Evolutionary conservation across 2,888 invertebrate species (phyloP).

Genomic region (Ptychoptera albimana): DNA sequence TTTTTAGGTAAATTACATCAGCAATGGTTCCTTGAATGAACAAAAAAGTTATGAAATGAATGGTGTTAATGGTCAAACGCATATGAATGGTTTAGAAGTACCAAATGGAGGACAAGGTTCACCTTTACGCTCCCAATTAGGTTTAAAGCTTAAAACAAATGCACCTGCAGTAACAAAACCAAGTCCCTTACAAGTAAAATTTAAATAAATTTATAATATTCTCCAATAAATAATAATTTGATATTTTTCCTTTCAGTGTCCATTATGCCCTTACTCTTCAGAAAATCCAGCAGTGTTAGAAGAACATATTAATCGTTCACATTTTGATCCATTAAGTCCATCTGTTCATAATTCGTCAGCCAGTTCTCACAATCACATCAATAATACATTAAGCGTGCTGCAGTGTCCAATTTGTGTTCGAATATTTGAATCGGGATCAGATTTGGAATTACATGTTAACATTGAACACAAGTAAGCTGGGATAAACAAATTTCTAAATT

Average conservation of each 20-base stretch:
- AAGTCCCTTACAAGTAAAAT: constrained; percentile 8
- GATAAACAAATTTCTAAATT: constrained; percentile 38
- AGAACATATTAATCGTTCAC: constrained; percentile 70
- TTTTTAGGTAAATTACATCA: neutral
- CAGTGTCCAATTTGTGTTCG: constrained; percentile 67
- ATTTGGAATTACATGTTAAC: constrained; percentile 72
- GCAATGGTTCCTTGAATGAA: constrained; percentile 12
- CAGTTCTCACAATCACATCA: constrained; percentile 27
- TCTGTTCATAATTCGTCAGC: constrained; percentile 25
- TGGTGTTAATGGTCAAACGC: constrained; percentile 7
- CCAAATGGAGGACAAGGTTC: constrained; percentile 46
- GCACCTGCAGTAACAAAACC: constrained; percentile 25
- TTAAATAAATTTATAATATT: constrained; percentile 1
- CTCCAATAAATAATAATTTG: constrained; percentile 1
- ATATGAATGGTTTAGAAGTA: constrained; percentile 12
- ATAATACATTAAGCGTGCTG: constrained; percentile 35
- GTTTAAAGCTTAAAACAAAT: constrained; percentile 47
- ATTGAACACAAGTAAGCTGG: constrained; percentile 67
- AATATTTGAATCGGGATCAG: constrained; percentile 54
- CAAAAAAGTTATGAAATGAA: constrained; percentile 18
- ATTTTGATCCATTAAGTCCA: constrained; percentile 38
- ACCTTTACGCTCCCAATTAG: constrained; percentile 53
- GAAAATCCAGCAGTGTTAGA: constrained; percentile 57
- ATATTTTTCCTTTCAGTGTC: constrained; percentile 37
- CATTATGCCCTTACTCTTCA: constrained; percentile 60